phyloP scores from a whole-genome alignment of 2,888 invertebrate genomes.

The Chromoteleia sp. region DNA sequence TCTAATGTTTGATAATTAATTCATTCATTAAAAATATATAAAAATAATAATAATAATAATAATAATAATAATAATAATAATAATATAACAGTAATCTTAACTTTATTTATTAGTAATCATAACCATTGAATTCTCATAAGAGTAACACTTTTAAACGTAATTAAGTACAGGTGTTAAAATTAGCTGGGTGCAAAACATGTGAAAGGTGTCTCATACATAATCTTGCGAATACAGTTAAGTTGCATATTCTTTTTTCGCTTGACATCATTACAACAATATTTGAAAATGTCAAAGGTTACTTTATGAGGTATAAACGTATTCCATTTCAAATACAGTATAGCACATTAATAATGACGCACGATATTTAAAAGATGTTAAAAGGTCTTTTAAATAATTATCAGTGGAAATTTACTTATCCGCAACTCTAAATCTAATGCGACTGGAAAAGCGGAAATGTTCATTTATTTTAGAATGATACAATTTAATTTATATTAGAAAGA shows the following conservation, averaged over 20 bases:
- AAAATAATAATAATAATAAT: no score
- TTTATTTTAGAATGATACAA: no score
- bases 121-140: slow-evolving; percentile 21
- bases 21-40: no score
- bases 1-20: no score
- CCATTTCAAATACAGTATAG: slow-evolving; percentile 17
- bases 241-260: slow-evolving; percentile 16
- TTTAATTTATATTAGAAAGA: no score
- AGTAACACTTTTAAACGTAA: slow-evolving; percentile 21
- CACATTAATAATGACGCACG: slow-evolving; percentile 41
- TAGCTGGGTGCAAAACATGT: slow-evolving; percentile 18
- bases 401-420: slow-evolving; percentile 24
- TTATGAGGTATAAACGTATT: slow-evolving; percentile 43
- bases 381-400: slow-evolving; percentile 37
- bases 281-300: slow-evolving; percentile 47
- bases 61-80: no score
- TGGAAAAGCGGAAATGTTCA: slow-evolving; percentile 1
- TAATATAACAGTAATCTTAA: no score
- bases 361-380: slow-evolving; percentile 23
- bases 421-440: background rate
- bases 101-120: no score
- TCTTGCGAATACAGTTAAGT: slow-evolving; percentile 34
- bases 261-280: slow-evolving; percentile 24
- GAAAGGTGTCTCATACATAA: slow-evolving; percentile 48
- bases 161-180: slow-evolving; percentile 45